Conservation (phyloP, 2,888 invertebrate species). For the Mythimna impura region DNA sequence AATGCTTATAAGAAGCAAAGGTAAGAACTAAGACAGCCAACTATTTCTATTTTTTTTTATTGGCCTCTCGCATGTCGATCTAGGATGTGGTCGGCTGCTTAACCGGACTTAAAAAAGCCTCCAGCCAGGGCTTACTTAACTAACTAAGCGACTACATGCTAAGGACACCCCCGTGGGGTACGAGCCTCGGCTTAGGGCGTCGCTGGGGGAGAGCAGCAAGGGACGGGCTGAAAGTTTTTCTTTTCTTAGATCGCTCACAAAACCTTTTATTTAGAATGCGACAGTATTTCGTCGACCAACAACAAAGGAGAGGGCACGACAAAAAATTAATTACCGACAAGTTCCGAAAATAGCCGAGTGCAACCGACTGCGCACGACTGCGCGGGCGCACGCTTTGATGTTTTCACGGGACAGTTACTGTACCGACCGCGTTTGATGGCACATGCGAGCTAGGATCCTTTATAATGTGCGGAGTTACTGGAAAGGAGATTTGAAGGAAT, state of each 20-base stretch:
- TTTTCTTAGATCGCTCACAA: conserved; percentile 54
- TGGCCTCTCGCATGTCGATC: no score
- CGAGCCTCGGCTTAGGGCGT: no score
- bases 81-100: no score
- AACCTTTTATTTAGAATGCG: conserved; percentile 52
- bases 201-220: no score
- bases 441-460: conserved; percentile 51
- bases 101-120: no score
- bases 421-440: conserved; percentile 55
- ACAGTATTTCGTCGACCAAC: conserved; percentile 66
- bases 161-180: no score
- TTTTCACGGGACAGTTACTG: conserved; percentile 67
- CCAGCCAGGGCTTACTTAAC: no score
- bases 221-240: no score
- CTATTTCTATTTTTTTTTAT: conserved; percentile 35
- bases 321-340: conserved; percentile 85
- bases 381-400: conserved; percentile 79
- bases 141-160: no score
- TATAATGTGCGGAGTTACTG: conserved; percentile 38
- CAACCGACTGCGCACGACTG: conserved; percentile 60
- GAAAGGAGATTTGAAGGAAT: conserved; percentile 31
- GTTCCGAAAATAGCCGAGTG: conserved; percentile 80
- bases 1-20: neutral
- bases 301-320: conserved; percentile 81
- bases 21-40: conserved; percentile 14